Conservation (phyloP, 2,888 invertebrate genomes). For the Leptinotarsa peninsularis region DNA sequence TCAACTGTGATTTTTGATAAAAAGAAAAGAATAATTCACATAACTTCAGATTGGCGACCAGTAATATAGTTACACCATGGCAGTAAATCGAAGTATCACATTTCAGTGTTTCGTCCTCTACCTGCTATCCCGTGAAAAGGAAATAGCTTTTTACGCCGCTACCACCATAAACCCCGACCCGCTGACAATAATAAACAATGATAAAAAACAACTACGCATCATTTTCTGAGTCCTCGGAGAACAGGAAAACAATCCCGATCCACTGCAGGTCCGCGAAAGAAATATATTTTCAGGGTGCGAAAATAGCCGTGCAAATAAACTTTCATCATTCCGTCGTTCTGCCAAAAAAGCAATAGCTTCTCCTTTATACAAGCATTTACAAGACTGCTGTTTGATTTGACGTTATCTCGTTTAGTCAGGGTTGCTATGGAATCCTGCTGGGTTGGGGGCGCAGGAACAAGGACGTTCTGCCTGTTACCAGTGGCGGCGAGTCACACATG, state of each 20-base stretch:
- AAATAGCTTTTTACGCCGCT: slow-evolving; percentile 5
- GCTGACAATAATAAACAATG: slow-evolving; percentile 4
- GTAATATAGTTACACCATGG: background rate
- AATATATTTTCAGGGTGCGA: slow-evolving; percentile 23
- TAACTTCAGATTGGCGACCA: too few species aligned
- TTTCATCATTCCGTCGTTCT: slow-evolving; percentile 28
- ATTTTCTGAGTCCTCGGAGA: background rate
- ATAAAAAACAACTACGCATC: slow-evolving; percentile 11
- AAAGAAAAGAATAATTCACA: too few species aligned
- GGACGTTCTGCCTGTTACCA: slow-evolving; percentile 36
- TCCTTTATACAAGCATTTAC: slow-evolving; percentile 44
- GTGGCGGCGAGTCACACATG: slow-evolving; percentile 4
- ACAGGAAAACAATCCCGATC: background rate
- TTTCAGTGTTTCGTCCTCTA: slow-evolving; percentile 2
- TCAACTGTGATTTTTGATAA: too few species aligned
- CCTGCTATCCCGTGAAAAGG: background rate
- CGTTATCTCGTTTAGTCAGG: slow-evolving; percentile 55
- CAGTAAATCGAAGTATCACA: background rate
- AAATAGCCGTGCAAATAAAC: slow-evolving; percentile 38
- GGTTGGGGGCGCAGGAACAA: slow-evolving; percentile 52
- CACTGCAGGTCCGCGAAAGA: background rate
- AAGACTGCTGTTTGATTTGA: slow-evolving; percentile 49
- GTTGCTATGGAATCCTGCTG: slow-evolving; percentile 56
- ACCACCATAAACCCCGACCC: slow-evolving; percentile 12
- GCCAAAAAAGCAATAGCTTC: slow-evolving; percentile 38